Evolutionary conservation across 2,797 vertebrate species (phyloP), one percentile per base, ranked within the genome.

Genomic region (Hybognathus amarus): DNA sequence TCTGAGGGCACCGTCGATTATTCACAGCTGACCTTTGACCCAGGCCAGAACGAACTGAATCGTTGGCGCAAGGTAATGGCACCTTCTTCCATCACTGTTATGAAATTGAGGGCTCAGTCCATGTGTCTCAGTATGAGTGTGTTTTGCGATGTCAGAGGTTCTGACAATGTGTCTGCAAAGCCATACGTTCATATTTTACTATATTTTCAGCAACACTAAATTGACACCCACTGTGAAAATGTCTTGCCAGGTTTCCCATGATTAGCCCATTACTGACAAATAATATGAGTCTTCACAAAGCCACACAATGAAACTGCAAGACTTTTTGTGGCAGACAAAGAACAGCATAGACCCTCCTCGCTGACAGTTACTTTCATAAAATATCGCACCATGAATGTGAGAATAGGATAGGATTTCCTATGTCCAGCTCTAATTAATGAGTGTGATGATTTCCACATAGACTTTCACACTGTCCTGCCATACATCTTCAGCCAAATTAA

Each of bases 21-120:
- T 91, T 98, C 98, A 61, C 97, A 97, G 94, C 92, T 99, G 94
- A 97, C 97, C 24, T 98, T 99, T 92, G 98, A 99, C 91, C 97
- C 97, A 1, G 95, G 96, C 91, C 97, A 98, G 93, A 97, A 97
- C 81, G 98, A 99, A 89, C 95, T 99, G n/a, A 90, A 96, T 99
- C 89, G 96, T 98, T 84, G 98, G 98, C 91, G 97, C 98, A 92
- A 99, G 97, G 98, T 99, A 95, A 97, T 86, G 73, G 17, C 1
- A 24, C 61, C 18, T 79, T 45, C n/a, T 9, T 27, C 1, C 2
- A 30, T 87, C 47, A 83, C 4, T 67, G n/a, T 40, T 47, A 12
- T 30, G 68, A 79, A 61, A 36, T 79, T 70, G 45, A 79, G 45
- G 9, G 15, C 20, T 81, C 27, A 33, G 68, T 47, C 52, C 27